Conservation (phyloP, 2,888 invertebrate genomes). For the Cerastis leucographa region DNA sequence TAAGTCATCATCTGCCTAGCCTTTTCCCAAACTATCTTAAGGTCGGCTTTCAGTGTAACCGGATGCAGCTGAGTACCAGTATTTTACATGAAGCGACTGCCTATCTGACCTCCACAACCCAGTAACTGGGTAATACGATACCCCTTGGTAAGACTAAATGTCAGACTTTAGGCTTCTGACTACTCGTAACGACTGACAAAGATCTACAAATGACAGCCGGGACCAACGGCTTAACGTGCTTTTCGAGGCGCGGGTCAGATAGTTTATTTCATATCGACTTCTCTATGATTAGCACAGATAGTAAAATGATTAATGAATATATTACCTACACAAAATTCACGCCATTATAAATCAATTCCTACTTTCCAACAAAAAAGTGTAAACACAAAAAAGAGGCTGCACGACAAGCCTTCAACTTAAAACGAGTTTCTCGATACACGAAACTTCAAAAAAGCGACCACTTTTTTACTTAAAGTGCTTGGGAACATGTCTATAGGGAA, state of each 20-base stretch:
- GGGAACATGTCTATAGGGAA: conserved; percentile 73
- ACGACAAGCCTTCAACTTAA: conserved; percentile 22
- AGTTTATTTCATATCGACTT: not conserved
- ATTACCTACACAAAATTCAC: not conserved
- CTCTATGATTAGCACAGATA: not conserved
- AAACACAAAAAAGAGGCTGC: conserved; percentile 6
- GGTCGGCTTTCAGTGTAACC: too few relatives aligned
- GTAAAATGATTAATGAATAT: not conserved
- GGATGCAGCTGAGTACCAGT: too few relatives aligned
- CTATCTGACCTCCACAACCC: too few relatives aligned
- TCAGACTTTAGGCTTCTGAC: too few relatives aligned
- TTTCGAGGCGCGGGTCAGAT: too few relatives aligned
- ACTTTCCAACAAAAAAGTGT: conserved; percentile 20
- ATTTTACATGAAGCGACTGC: too few relatives aligned
- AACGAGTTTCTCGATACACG: conserved; percentile 61
- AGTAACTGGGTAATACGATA: too few relatives aligned
- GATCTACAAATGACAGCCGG: too few relatives aligned
- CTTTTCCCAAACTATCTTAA: not conserved
- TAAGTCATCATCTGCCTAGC: not conserved
- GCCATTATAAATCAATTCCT: conserved; percentile 11
- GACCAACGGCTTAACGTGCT: too few relatives aligned
- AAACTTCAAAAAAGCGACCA: conserved; percentile 55
- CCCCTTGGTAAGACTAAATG: too few relatives aligned
- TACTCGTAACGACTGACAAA: too few relatives aligned
- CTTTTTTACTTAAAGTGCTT: conserved; percentile 56